Evolutionary conservation across 1,140 invertebrate genomes (phyloP), one percentile per base, ranked within the genome.

Genomic region (Panonychus citri): DNA sequence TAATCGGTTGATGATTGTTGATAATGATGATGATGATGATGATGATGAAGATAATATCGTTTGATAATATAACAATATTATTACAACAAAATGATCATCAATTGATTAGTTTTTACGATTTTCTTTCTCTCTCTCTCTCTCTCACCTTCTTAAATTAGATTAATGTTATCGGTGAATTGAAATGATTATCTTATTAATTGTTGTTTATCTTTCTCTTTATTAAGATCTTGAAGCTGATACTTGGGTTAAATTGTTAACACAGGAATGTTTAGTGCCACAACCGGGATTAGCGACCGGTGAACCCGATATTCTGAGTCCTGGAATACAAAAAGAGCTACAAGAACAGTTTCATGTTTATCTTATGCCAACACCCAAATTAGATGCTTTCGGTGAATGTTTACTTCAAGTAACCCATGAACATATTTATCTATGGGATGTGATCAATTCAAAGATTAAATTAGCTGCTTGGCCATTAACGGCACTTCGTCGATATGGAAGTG

Each of bases 381-480:
- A 63, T 54, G 53, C 63, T 4, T 68, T 61, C 59, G 66, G 66
- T 19, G 66, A 67, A 57, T 67, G 66, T 57, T 54, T 67, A 27
- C 58, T 67, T 17, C 66, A 68, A 59, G 66, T 68, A 27, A 67
- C 66, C 2, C 63, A 62, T 37, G 66, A 68, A 55, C 64, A 68
- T 54, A 62, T 67, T 25, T 64, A 67, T 46, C 55, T 67, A 17
- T 66, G 64, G 63, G 65, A 65, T 43, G 55, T 64, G 17, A 51
- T 57, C 26, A 65, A 68, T 53, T 59, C 62, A 39, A 60, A 61
- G 27, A 42, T 61, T 39, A 63, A 64, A 42, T 50, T 68, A 42
- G 64, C 61, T 30, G 62, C 63, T 28, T 67, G 66, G 66, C 65
- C 66, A n/a, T 57, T 67, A 24, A 68, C 63, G 27, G 57, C 65